A percentile compares a stretch with the other conserved stretches of the same genome.
These are phyloP conservation scores for Papilio polytes DNA, from an alignment of 1,140 invertebrate species.

Conservation along the genomic window DNA sequence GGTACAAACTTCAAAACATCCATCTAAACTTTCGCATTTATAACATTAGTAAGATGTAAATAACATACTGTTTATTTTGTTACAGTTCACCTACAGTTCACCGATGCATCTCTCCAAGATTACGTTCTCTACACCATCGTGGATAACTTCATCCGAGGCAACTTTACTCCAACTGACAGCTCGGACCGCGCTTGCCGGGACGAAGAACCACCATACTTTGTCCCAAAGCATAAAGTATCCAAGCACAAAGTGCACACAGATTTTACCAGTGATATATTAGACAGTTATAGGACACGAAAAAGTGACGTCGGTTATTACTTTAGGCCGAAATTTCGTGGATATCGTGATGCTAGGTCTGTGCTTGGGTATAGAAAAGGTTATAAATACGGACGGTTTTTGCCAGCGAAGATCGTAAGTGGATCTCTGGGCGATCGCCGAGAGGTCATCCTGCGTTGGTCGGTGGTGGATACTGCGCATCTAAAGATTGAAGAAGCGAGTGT, in stretches of 20 bases:
- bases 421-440: constrained; percentile 55
- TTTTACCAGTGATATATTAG: constrained; percentile 42
- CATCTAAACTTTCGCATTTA: too few species aligned
- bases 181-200: constrained; percentile 67
- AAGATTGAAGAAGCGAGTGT: constrained; percentile 68
- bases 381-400: constrained; percentile 59
- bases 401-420: constrained; percentile 69
- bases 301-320: constrained; percentile 69
- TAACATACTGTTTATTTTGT: constrained; percentile 51
- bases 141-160: constrained; percentile 64
- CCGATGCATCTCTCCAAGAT: constrained; percentile 62
- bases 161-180: constrained; percentile 73
- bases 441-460: constrained; percentile 70
- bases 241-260: constrained; percentile 56
- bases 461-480: constrained; percentile 64
- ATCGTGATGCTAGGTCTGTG: constrained; percentile 60
- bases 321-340: constrained; percentile 61
- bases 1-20: too few species aligned
- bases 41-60: neutral
- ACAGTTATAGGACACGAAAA: constrained; percentile 57
- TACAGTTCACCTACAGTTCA: constrained; percentile 73
- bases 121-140: constrained; percentile 72
- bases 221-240: constrained; percentile 65
- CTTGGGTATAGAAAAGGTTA: constrained; percentile 49
- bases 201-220: constrained; percentile 66